These are phyloP conservation scores for Pluvianellus socialis DNA, from an alignment of 2,113 vertebrate species.

Conservation along the genomic window DNA sequence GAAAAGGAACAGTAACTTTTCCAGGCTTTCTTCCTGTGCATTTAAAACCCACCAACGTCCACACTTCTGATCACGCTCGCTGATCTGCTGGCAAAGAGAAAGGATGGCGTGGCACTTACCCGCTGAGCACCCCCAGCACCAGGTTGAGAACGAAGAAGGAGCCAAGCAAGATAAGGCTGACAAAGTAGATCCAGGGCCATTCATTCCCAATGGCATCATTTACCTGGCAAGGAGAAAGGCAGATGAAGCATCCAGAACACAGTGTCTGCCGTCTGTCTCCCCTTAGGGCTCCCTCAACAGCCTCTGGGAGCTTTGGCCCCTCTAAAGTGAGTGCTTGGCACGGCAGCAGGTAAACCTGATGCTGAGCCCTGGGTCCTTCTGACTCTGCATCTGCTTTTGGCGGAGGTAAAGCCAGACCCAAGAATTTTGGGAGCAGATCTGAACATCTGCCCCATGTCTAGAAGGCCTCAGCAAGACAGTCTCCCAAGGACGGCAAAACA, in stretches of 20 bases:
- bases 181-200: slow-evolving; percentile 97
- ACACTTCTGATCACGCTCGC: neutral
- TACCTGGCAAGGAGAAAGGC: slow-evolving; percentile 76
- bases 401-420: neutral
- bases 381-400: neutral
- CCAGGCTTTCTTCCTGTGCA: neutral
- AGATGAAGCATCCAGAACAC: neutral
- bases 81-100: neutral
- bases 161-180: slow-evolving; percentile 92
- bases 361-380: neutral
- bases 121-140: slow-evolving; percentile 94
- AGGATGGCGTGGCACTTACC: slow-evolving; percentile 75
- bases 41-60: neutral
- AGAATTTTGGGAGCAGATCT: neutral
- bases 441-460: neutral
- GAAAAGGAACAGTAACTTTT: neutral
- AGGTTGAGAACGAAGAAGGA: slow-evolving; percentile 98
- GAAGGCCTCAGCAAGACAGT: neutral
- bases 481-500: neutral
- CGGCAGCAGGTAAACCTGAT: neutral
- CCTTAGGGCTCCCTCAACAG: neutral
- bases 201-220: slow-evolving; percentile 97
- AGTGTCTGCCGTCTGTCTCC: no score
- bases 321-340: neutral
- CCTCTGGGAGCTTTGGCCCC: neutral